Percentiles rank a stretch among this genome's conserved stretches.
These are phyloP conservation scores for Odontamblyopus lacepedii DNA, from an alignment of 2,797 vertebrate genomes.

Conservation along the genomic window DNA sequence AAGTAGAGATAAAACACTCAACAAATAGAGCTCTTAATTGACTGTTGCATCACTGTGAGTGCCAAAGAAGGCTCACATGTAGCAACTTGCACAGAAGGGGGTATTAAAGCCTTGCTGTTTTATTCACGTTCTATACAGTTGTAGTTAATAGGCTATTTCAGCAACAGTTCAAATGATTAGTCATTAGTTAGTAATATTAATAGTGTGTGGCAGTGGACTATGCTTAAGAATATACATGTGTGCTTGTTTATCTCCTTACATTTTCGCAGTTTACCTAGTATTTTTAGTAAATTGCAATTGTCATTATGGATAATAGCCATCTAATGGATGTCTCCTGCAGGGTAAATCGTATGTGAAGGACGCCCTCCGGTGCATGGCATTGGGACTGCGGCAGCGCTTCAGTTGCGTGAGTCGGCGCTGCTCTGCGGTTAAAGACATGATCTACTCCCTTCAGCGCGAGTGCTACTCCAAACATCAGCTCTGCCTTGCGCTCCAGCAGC, in stretches of 20 bases:
- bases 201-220: background rate
- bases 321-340: slow-evolving; percentile 62
- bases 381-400: slow-evolving; percentile 91
- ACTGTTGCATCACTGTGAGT: background rate
- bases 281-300: too few species aligned
- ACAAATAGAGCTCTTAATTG: background rate
- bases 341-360: slow-evolving; percentile 97
- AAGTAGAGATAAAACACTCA: background rate
- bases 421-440: slow-evolving; percentile 91
- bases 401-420: slow-evolving; percentile 96
- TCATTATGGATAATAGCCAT: background rate
- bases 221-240: background rate
- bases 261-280: too few species aligned
- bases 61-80: background rate
- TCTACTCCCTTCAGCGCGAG: slow-evolving; percentile 89
- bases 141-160: background rate
- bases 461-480: slow-evolving; percentile 94
- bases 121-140: background rate
- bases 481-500: slow-evolving; percentile 87
- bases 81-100: background rate
- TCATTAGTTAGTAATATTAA: background rate
- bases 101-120: background rate
- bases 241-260: too few species aligned
- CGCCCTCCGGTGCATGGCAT: slow-evolving; percentile 90
- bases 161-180: too few species aligned